Base-by-base conservation (phyloP, 2,113 vertebrate genomes). In the Neolamprologus falcicula region DNA sequence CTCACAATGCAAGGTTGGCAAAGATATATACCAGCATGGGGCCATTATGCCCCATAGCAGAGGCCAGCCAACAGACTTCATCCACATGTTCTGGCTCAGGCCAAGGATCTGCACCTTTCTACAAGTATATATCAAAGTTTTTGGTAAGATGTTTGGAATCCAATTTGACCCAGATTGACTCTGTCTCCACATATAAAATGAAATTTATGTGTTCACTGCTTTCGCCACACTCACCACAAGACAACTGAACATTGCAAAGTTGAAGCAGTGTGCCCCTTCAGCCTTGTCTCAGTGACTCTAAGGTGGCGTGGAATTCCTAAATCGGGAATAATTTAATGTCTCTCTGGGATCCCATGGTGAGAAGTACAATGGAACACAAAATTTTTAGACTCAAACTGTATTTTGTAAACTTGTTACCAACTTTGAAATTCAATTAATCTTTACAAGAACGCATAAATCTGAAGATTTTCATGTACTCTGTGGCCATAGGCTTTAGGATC, bases 261-360 rank as follows among this genome's bases (percentile, higher is more conserved):
- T 16, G 76, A 85, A 40, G 21, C 63, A 54, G 11, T 7, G 11
- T 31, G 80, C 16, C 24, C 9, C 26, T n/a, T 7, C 33, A 40
- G 9, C 0, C 16, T 33, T 53, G 35, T 57, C 42, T 19, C 7
- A 1, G 0, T n/a, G 61, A 35, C 8, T 63, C 71, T 26, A 19
- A 24, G 24, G 61, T 53, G 35, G 14, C 7, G 3, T 55, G 13
- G 14, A 50, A 47, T 50, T 54, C 14, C 53, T 26, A 28, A 42
- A n/a, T 50, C 16, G 0, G 24, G 16, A 76, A 50, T 17, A 7
- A 31, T 50, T 50, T 31, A 31, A 50, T 12, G 42, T 50, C 24
- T 19, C 42, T 50, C 9, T 31, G 10, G 16, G 24, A 76, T 28
- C 9, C 21, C 21, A 73, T 11, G 40, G 14, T 28, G 14, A 47